Evolutionary conservation across 2,113 vertebrate genomes (phyloP), one percentile per base, ranked within the genome.

Genomic region (Neopipo cinnamomea): DNA sequence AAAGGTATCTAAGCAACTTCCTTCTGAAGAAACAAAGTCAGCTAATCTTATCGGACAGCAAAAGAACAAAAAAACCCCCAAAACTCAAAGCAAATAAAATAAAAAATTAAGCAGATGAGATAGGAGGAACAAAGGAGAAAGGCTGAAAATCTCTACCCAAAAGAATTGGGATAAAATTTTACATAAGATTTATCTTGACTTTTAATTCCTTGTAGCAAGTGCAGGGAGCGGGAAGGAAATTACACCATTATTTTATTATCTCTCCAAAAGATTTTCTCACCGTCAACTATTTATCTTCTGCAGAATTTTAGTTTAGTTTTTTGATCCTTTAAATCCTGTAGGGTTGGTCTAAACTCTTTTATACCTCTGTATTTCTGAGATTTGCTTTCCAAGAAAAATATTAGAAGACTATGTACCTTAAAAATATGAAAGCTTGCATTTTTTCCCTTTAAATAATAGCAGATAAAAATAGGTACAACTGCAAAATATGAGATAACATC

Each of bases 1-100:
- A 27, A 15, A 62, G 12, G 10, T 59, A 53, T 47, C 30, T 70
- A 27, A 76, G 70, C 4, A 47, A 49, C n/a, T 68, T 88, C 47
- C 17, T 25, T 37, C 12, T 66, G 28, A 88, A 89, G 28, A 78
- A 91, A 71, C 5, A 80, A 46, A 65, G 25, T 11, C 12, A 65
- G 6, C 6, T 50, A n/a, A 56, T 44, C 5, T 18, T 61, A 20
- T 42, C 0, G 0, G 22, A 80, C 9, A 31, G 11, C 24, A 55
- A 67, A 94, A 44, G 11, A 87, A 47, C 20, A 46, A 22, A 37
- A 46, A 9, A 47, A 31, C 3, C 8, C 27, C 24, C 44, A 27
- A 47, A 68, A 15, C 25, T 12, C 24, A 50, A 70, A 35, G 23
- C 8, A 49, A 49, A 59, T 14, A 5, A 17, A 62, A 31, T 50